Evolutionary conservation across 2,888 invertebrate genomes (phyloP).

Genomic region (Morpho deidamia): DNA sequence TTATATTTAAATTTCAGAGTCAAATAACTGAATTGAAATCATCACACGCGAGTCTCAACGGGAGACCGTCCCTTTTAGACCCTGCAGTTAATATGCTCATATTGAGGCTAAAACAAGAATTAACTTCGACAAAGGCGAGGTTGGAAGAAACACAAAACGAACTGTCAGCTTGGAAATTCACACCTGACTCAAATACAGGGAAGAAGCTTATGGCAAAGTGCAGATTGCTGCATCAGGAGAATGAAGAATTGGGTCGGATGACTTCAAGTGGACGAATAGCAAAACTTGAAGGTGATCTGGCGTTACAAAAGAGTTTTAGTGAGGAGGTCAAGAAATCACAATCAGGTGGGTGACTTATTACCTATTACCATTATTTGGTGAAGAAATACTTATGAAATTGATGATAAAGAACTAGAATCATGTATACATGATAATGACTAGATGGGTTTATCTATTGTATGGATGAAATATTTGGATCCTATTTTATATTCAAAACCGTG

Average conservation of each 20-base stretch:
- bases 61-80: constrained; percentile 86
- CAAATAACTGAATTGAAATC: constrained; percentile 96
- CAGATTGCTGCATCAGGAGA: constrained; percentile 95
- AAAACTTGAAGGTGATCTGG: constrained; percentile 96
- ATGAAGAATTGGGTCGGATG: constrained; percentile 97
- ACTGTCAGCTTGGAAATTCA: constrained; percentile 99
- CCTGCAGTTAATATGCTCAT: constrained; percentile 97
- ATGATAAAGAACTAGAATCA: too few species aligned
- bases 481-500: too few species aligned
- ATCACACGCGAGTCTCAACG: constrained; percentile 90
- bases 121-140: constrained; percentile 92
- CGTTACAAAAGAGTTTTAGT: constrained; percentile 95
- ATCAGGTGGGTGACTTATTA: constrained; percentile 81
- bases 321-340: constrained; percentile 98
- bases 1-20: constrained; percentile 77
- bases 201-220: constrained; percentile 99
- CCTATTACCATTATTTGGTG: background rate
- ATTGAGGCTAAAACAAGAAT: constrained; percentile 92
- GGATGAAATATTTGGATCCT: too few species aligned
- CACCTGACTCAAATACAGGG: constrained; percentile 99
- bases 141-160: constrained; percentile 98
- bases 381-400: too few species aligned
- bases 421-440: too few species aligned
- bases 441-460: too few species aligned
- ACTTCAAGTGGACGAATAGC: constrained; percentile 96